Evolutionary conservation across 2,113 vertebrate species (phyloP), one percentile per base, ranked within the genome.

Genomic region (Daboia siamensis): DNA sequence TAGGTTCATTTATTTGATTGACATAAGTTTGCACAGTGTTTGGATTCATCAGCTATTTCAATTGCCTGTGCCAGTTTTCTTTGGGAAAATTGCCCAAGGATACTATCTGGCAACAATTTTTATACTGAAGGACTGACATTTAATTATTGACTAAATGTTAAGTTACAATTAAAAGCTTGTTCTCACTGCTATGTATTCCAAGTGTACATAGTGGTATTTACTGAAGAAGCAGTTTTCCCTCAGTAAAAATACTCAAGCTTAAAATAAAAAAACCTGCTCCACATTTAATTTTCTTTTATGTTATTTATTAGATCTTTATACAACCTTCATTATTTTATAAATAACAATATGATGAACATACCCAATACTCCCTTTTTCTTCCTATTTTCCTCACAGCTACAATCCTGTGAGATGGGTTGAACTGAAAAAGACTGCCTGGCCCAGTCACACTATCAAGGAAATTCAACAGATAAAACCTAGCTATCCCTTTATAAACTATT

Each of bases 21-120:
- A 59, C 46, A 51, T 29, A 59, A 51, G 54, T 59, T 86, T 59
- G 51, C 59, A 29, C 1, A 2, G 39, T 59, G 55, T 5, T 61
- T 21, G 61, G n/a, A 3, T 54, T 55, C n/a, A 39, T 74, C 61
- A 46, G 26, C 48, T 51, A 48, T 85, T 91, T 91, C 21, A 91
- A 61, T 29, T 51, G 84, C 84, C 15, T 15, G 2, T 33, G 17
- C 56, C 90, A 91, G 44, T 86, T 86, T 46, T 87, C 23, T 59
- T 91, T 91, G 21, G 86, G 90, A 91, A 48, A 91, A 91, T 26
- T 91, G 90, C 90, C 55, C 84, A 51, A 26, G 86, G 55, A 86
- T 80, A 86, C 24, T 91, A 56, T 86, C 56, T 86, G 84, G 39
- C 55, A 91, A 91, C 29, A 56, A 86, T 48, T 51, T 26, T 59